Evolutionary conservation across 2,797 vertebrate genomes (phyloP), one percentile per base, ranked within the genome.

Genomic region (Amniataba percoides): DNA sequence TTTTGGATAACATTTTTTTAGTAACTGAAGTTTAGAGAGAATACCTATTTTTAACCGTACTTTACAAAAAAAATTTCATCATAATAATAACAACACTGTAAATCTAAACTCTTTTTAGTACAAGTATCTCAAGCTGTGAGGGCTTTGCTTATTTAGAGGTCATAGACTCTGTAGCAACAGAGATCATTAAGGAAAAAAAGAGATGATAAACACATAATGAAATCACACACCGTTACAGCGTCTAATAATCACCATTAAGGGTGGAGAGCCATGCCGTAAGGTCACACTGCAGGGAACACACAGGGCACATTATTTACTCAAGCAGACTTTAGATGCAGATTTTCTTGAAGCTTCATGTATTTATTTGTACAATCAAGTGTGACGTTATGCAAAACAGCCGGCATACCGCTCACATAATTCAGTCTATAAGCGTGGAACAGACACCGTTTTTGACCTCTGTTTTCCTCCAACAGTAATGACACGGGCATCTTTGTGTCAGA

Each of bases 401-500:
- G 45, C 36, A 40, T 39, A 61, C 53, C 43, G 71, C 46, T 85
- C 63, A 23, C 70, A 53, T 79, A 71, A 85, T 88, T 63, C 48
- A 53, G 61, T 85, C 55, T 43, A 43, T 60, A 23, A 59, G 49
- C 40, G 23, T 70, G 73, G 31, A 61, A 45, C 69, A 56, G 76
- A 77, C 57, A 49, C 55, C 15, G 60, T 43, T 77, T 82, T 60
- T 86, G 87, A 90, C 91, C 80, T 92, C 83, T 82, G 66, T 77
- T 90, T 83, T 91, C 73, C 61, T 48, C 89, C 65, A 12, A 57
- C 94, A 99, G 97, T 89, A 97, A 97, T 88, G 97, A 97, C 88
- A 97, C 96, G 0, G 98, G 98, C 18, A 96, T 99, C 65, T 99
- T 99, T 93, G 97, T 99, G 80, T 98, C 97, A 31, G 97, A 98